These are phyloP conservation scores for Hemaris fuciformis DNA, from an alignment of 2,888 invertebrate genomes.

Conservation along the genomic window DNA sequence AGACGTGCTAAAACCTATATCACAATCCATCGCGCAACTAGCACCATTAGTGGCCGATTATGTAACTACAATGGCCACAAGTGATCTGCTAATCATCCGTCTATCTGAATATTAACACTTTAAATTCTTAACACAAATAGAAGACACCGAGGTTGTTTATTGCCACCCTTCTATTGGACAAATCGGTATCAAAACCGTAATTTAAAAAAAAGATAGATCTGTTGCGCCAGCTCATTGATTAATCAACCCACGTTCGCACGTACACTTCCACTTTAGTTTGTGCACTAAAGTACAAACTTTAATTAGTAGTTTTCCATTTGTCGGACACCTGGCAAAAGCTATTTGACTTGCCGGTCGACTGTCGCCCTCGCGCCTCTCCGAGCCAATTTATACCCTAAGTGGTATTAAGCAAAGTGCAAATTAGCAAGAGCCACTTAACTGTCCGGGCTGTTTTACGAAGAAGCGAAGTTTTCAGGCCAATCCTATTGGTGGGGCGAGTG, in stretches of 20 bases:
- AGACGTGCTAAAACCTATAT: constrained; percentile 68
- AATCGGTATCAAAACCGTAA: constrained; percentile 66
- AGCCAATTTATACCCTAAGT: constrained; percentile 50
- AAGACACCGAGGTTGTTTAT: constrained; percentile 56
- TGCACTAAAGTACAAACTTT: constrained; percentile 61
- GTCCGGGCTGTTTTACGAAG: constrained; percentile 52
- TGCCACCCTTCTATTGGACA: constrained; percentile 70
- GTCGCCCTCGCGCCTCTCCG: constrained; percentile 39
- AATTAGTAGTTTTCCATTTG: constrained; percentile 78
- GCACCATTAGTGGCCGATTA: constrained; percentile 63
- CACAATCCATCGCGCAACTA: constrained; percentile 58
- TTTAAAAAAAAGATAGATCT: constrained; percentile 63
- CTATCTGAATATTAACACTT: constrained; percentile 66
- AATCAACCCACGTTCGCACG: constrained; percentile 69
- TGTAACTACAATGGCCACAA: constrained; percentile 67
- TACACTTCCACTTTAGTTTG: constrained; percentile 64
- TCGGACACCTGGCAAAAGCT: constrained; percentile 71
- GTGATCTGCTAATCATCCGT: constrained; percentile 68
- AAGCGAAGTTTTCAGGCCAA: constrained; percentile 58
- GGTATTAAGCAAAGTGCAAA: constrained; percentile 42
- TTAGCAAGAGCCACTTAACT: constrained; percentile 33
- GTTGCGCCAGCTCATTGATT: constrained; percentile 68
- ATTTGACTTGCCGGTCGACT: constrained; percentile 62
- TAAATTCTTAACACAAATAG: constrained; percentile 70
- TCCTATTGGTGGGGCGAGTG: constrained; percentile 63